Evolutionary conservation across 2,113 vertebrate species (phyloP), one percentile per base, ranked within the genome.

Genomic region (Calidris pugnax): DNA sequence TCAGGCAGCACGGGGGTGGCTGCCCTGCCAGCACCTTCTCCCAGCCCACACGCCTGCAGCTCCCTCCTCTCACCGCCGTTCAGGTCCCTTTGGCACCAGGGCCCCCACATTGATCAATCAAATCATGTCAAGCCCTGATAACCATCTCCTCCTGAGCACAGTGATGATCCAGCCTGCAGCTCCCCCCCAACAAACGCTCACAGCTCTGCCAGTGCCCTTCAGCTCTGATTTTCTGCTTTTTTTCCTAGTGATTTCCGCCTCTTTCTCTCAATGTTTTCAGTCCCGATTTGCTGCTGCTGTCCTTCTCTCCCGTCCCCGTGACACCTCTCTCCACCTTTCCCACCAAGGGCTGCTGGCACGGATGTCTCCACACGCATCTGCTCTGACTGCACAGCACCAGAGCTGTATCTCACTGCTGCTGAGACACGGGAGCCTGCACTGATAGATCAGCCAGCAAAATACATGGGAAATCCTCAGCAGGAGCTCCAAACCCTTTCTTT

Each of bases 301-400:
- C 16, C 26, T 69, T 69, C 35, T 59, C 22, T 37, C 22, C 24
- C 16, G 3, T 17, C 37, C 24, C 26, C 0, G 0, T 5, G 77
- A 21, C 5, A 21, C 6, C 1, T n/a, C 35, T 57, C 12, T 62
- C 45, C 41, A 27, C 4, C 56, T 77, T 47, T 78, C n/a, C 37
- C 11, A 7, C 5, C 12, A 2, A 4, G 6, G 67, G 8, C 0
- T 0, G 0, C 4, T 14, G n/a, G 0, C 12, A 2, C n/a, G n/a
- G n/a, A n/a, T n/a, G n/a, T n/a, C n/a, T n/a, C n/a, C n/a, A n/a
- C n/a, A n/a, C 0, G 0, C 48, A 12, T 28, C 59, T 19, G 2
- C 20, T 27, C 27, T 16, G 60, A 66, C 33, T 3, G 0, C 32
- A 4, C 37, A 23, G 51, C 22, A 1, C 15, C 75, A 3, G 62